Percentiles rank a stretch among this genome's conserved stretches.
These are phyloP conservation scores for Callorhinus ursinus DNA, from an alignment of 2,113 vertebrate genomes.

Conservation along the genomic window DNA sequence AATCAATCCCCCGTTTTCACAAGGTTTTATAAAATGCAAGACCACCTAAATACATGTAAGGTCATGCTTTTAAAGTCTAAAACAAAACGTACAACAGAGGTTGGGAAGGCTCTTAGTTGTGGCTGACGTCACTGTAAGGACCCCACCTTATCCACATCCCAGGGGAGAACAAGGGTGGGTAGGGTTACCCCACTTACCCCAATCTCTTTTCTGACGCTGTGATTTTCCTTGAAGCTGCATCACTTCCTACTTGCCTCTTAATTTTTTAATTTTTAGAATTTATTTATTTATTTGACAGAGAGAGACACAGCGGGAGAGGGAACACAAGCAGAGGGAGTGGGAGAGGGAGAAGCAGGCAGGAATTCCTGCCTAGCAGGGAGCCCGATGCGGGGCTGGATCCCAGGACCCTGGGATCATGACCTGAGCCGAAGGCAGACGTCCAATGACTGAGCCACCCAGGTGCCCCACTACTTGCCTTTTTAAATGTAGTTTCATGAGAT, in stretches of 20 bases:
- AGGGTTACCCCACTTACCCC: neutral
- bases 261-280: neutral
- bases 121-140: neutral
- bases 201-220: neutral
- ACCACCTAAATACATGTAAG: conserved; percentile 55
- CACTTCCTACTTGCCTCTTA: neutral
- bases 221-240: conserved; percentile 19
- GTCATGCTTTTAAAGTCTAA: conserved; percentile 63
- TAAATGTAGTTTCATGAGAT: conserved; percentile 12
- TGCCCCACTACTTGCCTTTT: neutral
- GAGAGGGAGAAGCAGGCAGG: no score
- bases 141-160: neutral
- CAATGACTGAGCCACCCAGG: no score
- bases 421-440: no score
- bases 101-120: neutral
- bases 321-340: no score
- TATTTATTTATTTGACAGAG: no score
- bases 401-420: no score
- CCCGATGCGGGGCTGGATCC: no score
- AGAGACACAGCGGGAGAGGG: no score
- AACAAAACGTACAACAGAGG: conserved; percentile 4
- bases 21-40: conserved; percentile 58
- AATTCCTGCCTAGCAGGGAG: no score
- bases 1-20: conserved; percentile 64
- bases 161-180: neutral